These are phyloP conservation scores for Eulemur mongoz DNA, from an alignment of 2,797 vertebrate genomes.

Conservation along the genomic window DNA sequence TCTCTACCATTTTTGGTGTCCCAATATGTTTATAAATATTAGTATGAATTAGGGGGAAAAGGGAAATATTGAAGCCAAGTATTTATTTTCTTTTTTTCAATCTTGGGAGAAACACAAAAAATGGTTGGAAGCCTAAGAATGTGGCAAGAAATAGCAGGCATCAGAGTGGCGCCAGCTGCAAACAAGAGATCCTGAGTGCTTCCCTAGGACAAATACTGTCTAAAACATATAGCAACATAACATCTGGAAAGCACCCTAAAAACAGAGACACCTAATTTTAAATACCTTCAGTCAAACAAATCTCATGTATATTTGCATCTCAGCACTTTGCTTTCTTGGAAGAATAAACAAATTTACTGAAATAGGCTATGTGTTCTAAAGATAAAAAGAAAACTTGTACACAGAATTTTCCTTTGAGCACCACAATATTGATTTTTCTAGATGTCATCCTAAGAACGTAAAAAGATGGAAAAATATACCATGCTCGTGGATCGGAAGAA, in stretches of 20 bases:
- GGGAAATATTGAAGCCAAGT: background rate
- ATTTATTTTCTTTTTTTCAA: conserved; percentile 14
- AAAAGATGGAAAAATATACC: background rate
- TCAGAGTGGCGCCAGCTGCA: background rate
- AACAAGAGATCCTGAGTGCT: background rate
- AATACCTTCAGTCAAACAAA: background rate
- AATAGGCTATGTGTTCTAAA: background rate
- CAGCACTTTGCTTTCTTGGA: background rate
- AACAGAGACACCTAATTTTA: background rate
- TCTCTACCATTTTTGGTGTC: background rate
- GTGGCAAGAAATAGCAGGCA: background rate
- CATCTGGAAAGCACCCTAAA: background rate
- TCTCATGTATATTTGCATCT: background rate
- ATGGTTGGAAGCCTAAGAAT: background rate
- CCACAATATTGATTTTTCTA: background rate
- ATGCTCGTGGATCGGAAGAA: too few relatives aligned
- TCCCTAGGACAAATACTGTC: background rate
- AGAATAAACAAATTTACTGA: background rate
- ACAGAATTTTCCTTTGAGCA: background rate
- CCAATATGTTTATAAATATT: background rate
- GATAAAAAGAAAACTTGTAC: background rate
- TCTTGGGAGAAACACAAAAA: background rate
- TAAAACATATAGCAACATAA: background rate
- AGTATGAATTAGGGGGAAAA: background rate
- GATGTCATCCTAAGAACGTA: background rate